These are phyloP conservation scores for Halcyon leucocephala DNA, from an alignment of 2,797 vertebrate species.

Conservation along the genomic window DNA sequence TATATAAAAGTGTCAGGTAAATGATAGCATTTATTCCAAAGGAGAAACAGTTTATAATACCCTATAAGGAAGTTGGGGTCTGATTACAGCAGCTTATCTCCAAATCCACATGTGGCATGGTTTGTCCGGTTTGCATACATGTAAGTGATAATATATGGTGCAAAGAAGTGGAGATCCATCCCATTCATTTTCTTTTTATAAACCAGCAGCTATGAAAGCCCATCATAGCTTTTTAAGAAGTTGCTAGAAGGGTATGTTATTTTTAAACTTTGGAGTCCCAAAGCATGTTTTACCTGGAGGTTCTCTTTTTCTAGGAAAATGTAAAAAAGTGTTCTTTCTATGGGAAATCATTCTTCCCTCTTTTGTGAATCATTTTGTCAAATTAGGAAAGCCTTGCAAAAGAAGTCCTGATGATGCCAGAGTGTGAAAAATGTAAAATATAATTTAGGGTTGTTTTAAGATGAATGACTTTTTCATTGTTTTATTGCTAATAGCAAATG, in stretches of 20 bases:
- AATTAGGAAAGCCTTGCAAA: conserved; percentile 17
- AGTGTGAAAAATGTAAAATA: conserved; percentile 42
- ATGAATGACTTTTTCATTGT: conserved; percentile 43
- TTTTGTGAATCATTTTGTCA: conserved; percentile 28
- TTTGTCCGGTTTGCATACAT: not conserved
- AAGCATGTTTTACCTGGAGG: conserved; percentile 7
- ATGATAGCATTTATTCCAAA: not conserved
- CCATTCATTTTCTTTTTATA: not conserved
- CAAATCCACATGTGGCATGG: not conserved
- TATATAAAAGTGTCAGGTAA: not conserved
- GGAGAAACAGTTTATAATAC: not conserved
- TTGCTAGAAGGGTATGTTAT: not conserved
- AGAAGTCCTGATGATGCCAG: not conserved
- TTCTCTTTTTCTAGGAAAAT: conserved; percentile 20
- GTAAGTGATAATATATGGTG: not conserved
- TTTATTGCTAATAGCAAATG: conserved; percentile 57
- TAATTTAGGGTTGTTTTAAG: not conserved
- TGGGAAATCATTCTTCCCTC: conserved; percentile 32
- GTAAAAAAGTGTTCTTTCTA: not conserved
- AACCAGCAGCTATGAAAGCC: not conserved
- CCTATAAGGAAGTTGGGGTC: not conserved
- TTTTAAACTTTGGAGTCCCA: conserved; percentile 8
- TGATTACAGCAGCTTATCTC: not conserved
- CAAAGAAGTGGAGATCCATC: not conserved
- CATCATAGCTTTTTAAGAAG: not conserved